These are phyloP conservation scores for Notarius quadriscutis DNA, from an alignment of 2,113 vertebrate species.

Conservation along the genomic window DNA sequence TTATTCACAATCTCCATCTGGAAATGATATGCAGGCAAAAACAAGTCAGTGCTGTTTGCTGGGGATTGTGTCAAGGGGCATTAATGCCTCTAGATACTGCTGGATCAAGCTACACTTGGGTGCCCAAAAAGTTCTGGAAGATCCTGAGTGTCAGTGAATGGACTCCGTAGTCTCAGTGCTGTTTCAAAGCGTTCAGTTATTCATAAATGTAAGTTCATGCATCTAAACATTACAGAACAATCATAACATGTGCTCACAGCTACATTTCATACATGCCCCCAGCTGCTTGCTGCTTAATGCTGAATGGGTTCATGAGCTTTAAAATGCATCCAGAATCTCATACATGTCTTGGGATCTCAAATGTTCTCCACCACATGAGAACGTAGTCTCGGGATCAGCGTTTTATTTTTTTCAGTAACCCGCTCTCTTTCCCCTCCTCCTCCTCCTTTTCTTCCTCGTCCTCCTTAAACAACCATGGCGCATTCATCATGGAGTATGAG, in stretches of 20 bases:
- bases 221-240: neutral
- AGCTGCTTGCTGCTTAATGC: neutral
- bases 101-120: neutral
- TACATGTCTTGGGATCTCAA: neutral
- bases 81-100: constrained; percentile 20
- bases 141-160: neutral
- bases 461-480: neutral
- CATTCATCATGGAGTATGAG: neutral
- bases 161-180: neutral
- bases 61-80: constrained; percentile 38
- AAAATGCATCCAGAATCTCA: neutral
- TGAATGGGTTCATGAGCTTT: neutral
- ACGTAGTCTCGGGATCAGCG: neutral
- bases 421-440: neutral
- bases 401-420: neutral
- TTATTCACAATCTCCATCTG: constrained; percentile 79
- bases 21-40: constrained; percentile 78
- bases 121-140: neutral
- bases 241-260: neutral
- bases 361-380: neutral
- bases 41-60: constrained; percentile 64
- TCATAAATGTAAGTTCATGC: neutral
- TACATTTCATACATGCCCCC: neutral
- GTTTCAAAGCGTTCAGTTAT: neutral
- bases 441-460: neutral